A percentile compares a stretch with the other conserved stretches of the same genome.
These are phyloP conservation scores for Puffinus mauretanicus DNA, from an alignment of 2,113 vertebrate genomes.

Conservation along the genomic window DNA sequence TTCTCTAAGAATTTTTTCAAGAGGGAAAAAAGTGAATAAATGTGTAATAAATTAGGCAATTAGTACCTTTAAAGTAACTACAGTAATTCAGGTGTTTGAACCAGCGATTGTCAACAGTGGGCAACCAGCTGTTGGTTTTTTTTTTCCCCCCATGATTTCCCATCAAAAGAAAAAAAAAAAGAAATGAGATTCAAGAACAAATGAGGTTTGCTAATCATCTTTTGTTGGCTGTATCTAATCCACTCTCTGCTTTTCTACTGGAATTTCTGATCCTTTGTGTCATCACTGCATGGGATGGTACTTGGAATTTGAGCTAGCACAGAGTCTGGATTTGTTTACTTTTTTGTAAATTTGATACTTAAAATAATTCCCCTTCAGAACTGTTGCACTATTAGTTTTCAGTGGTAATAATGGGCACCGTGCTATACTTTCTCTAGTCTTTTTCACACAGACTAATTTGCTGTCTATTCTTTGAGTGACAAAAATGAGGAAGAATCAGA, in stretches of 20 bases:
- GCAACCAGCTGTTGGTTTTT: neutral
- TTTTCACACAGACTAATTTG: neutral
- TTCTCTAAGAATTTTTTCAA: neutral
- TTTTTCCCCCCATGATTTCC: neutral
- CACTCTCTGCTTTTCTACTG: neutral
- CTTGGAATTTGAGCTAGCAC: neutral
- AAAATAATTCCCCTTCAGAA: neutral
- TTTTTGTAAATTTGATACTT: neutral
- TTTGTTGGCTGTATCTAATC: neutral
- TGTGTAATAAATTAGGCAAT: neutral
- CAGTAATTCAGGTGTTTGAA: neutral
- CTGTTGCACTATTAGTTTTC: neutral
- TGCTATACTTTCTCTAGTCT: neutral
- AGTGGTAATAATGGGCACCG: neutral
- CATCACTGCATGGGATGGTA: neutral
- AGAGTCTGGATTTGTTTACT: neutral
- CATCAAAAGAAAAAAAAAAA: neutral
- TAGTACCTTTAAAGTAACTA: neutral
- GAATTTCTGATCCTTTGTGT: neutral
- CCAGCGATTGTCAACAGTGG: neutral
- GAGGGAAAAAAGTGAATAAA: neutral
- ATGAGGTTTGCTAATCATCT: neutral
- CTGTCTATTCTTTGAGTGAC: neutral
- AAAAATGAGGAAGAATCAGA: neutral
- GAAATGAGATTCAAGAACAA: neutral